These are phyloP conservation scores for Gadopsis bispinosus DNA, from an alignment of 2,797 vertebrate genomes.

Conservation along the genomic window DNA sequence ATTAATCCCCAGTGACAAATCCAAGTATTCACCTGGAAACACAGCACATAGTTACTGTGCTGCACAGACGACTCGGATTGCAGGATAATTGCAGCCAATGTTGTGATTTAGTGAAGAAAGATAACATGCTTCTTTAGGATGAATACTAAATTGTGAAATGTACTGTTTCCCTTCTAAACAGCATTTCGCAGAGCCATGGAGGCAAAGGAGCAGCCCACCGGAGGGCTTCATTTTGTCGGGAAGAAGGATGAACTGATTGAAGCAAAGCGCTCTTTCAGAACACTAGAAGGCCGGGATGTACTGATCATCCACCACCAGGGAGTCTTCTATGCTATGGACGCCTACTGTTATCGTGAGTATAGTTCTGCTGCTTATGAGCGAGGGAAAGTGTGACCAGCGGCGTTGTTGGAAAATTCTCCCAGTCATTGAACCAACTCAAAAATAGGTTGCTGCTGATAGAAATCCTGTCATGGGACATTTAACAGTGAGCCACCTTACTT, in stretches of 20 bases:
- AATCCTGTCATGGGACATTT: constrained; percentile 14
- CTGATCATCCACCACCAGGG: constrained; percentile 88
- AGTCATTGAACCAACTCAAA: constrained; percentile 8
- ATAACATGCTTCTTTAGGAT: background rate
- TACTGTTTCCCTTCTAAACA: constrained; percentile 14
- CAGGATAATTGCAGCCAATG: background rate
- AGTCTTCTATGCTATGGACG: constrained; percentile 90
- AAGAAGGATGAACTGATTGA: constrained; percentile 88
- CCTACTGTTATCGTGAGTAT: constrained; percentile 94
- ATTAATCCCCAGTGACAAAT: constrained; percentile 54
- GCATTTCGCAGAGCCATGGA: constrained; percentile 60
- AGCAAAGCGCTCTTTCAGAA: constrained; percentile 81
- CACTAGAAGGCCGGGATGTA: constrained; percentile 88
- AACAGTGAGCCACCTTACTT: background rate
- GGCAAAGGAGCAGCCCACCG: constrained; percentile 40
- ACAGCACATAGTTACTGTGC: background rate
- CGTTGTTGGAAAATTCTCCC: background rate
- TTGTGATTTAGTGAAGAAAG: constrained; percentile 12
- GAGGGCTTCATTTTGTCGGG: constrained; percentile 81
- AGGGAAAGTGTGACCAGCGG: background rate
- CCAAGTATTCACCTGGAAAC: constrained; percentile 28
- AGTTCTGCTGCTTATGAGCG: background rate
- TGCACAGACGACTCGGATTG: background rate
- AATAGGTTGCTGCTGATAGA: constrained; percentile 6
- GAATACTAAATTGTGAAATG: constrained; percentile 2